phyloP scores from a whole-genome alignment of 2,888 invertebrate genomes.

The Conistra vaccinii region DNA sequence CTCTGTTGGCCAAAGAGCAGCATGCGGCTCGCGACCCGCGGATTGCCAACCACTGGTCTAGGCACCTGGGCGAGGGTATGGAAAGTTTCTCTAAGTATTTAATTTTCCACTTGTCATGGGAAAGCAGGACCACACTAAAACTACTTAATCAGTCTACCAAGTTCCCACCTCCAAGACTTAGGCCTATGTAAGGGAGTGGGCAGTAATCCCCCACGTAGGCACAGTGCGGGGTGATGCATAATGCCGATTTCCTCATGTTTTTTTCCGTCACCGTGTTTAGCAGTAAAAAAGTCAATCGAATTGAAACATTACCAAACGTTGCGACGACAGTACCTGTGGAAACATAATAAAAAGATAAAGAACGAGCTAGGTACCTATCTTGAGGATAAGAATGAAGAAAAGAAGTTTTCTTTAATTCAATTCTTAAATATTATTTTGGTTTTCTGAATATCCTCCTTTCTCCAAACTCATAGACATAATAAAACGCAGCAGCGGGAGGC shows the following conservation, averaged over 20 bases:
- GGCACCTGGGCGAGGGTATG: too few relatives aligned
- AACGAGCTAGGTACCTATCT: too few relatives aligned
- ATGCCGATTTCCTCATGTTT: neutral
- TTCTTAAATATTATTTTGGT: neutral
- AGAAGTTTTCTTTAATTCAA: neutral
- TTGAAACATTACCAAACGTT: neutral
- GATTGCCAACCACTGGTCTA: too few relatives aligned
- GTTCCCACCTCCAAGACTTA: neutral
- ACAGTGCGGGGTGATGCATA: neutral
- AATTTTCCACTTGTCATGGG: too few relatives aligned
- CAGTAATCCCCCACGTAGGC: neutral
- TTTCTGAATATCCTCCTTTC: slow-evolving; percentile 10
- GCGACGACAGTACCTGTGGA: neutral
- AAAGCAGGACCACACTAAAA: too few relatives aligned
- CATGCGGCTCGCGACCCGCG: too few relatives aligned
- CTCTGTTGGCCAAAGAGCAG: too few relatives aligned
- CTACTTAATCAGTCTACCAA: too few relatives aligned
- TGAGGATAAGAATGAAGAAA: too few relatives aligned
- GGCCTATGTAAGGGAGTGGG: neutral
- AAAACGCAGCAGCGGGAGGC: slow-evolving; percentile 71
- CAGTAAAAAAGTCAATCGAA: neutral
- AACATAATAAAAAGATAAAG: neutral
- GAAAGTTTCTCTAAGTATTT: too few relatives aligned
- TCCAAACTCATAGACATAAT: slow-evolving; percentile 37
- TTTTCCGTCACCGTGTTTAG: neutral